Evolutionary conservation across 2,888 invertebrate species (phyloP).

Genomic region (Eledona agricola): DNA sequence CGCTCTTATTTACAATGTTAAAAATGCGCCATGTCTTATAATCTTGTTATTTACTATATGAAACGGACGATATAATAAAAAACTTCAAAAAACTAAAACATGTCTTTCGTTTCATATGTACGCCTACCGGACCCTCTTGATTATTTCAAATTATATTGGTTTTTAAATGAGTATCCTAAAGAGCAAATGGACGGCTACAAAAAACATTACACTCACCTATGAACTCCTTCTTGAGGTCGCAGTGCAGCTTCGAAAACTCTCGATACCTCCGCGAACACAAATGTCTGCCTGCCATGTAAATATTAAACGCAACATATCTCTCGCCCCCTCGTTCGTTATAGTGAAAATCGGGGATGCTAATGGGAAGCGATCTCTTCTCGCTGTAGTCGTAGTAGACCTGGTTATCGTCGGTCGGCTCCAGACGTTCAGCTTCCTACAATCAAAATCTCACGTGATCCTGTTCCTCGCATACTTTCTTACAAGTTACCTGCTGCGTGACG

Average conservation of each 20-base stretch:
- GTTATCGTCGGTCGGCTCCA: slow-evolving; percentile 85
- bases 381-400: slow-evolving; percentile 88
- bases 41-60: too few species aligned
- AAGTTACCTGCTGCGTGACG: slow-evolving; percentile 84
- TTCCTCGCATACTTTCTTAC: slow-evolving; percentile 14
- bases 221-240: slow-evolving; percentile 91
- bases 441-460: too few species aligned
- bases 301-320: slow-evolving; percentile 94
- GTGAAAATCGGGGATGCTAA: slow-evolving; percentile 95
- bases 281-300: slow-evolving; percentile 99
- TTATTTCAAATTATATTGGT: too few species aligned
- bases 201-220: slow-evolving; percentile 67
- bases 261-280: slow-evolving; percentile 95
- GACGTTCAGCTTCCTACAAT: slow-evolving; percentile 80
- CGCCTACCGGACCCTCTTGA: too few species aligned
- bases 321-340: slow-evolving; percentile 87
- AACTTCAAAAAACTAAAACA: too few species aligned
- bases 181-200: neutral
- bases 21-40: too few species aligned
- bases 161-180: too few species aligned
- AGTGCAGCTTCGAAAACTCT: slow-evolving; percentile 92
- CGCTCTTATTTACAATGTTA: too few species aligned
- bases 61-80: too few species aligned
- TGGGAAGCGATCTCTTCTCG: slow-evolving; percentile 90
- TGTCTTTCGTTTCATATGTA: too few species aligned